A percentile compares a stretch with the other conserved stretches of the same genome.
phyloP scores from a whole-genome alignment of 2,113 vertebrate genomes.

The Phylloscopus trochilus region DNA sequence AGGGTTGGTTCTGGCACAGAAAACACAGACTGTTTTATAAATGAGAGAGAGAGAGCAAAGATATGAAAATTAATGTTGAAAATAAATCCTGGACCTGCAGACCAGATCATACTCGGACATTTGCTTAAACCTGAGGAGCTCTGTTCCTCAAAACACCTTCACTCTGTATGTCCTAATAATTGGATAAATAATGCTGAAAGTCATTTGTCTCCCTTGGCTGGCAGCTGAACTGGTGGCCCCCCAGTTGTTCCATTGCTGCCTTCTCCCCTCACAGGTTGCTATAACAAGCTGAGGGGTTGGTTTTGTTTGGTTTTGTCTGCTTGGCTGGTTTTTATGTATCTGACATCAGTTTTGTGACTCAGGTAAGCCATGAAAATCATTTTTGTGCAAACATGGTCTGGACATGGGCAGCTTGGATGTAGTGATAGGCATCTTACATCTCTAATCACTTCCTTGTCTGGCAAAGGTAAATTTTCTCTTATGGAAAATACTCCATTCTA shows the following conservation, averaged over 20 bases:
- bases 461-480: background rate
- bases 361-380: background rate
- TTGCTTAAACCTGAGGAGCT: background rate
- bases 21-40: background rate
- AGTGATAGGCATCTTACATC: background rate
- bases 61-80: background rate
- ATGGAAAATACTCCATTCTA: background rate
- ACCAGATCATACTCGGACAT: background rate
- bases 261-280: background rate
- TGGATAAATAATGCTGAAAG: background rate
- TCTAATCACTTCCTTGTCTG: background rate
- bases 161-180: background rate
- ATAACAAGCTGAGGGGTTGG: accelerated
- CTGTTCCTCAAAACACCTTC: background rate
- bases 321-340: background rate
- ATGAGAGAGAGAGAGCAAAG: background rate
- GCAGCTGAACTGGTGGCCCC: background rate
- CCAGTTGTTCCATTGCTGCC: background rate
- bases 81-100: background rate
- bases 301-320: background rate
- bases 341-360: background rate
- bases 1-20: background rate
- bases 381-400: background rate
- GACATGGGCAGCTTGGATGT: background rate
- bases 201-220: background rate